phyloP scores from a whole-genome alignment of 2,888 invertebrate species.

The Parapristionchus giblindavisi region DNA sequence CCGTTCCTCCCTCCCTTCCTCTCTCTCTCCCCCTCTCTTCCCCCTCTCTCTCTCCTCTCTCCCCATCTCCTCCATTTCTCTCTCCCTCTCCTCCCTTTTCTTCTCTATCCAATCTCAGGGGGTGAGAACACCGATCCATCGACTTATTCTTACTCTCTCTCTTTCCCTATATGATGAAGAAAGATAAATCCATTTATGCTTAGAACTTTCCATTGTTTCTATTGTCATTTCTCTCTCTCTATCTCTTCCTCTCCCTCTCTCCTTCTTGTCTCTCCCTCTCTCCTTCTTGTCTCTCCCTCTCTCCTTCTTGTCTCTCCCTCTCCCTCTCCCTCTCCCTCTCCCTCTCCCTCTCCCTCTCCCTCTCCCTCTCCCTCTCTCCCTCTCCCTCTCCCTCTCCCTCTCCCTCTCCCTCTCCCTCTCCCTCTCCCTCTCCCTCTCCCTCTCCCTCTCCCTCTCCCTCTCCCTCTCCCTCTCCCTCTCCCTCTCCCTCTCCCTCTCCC shows the following conservation, averaged over 20 bases:
- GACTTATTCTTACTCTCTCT: not conserved
- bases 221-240: slow-evolving; percentile 11
- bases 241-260: slow-evolving; percentile 15
- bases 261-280: slow-evolving; percentile 25
- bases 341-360: not conserved
- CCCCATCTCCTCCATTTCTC: not conserved
- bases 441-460: not conserved
- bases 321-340: slow-evolving; percentile 2
- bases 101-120: not conserved
- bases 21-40: slow-evolving; percentile 1
- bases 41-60: not conserved
- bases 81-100: not conserved
- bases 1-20: not conserved
- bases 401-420: not conserved
- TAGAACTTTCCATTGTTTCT: no score
- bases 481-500: no score
- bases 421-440: not conserved
- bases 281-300: slow-evolving; percentile 15
- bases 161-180: not conserved
- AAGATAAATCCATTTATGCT: not conserved
- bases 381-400: not conserved
- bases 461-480: not conserved
- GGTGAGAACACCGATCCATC: no score
- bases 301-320: slow-evolving; percentile 6
- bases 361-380: not conserved